Evolutionary conservation across 1,140 invertebrate species (phyloP).

Genomic region (Thrips palmi): DNA sequence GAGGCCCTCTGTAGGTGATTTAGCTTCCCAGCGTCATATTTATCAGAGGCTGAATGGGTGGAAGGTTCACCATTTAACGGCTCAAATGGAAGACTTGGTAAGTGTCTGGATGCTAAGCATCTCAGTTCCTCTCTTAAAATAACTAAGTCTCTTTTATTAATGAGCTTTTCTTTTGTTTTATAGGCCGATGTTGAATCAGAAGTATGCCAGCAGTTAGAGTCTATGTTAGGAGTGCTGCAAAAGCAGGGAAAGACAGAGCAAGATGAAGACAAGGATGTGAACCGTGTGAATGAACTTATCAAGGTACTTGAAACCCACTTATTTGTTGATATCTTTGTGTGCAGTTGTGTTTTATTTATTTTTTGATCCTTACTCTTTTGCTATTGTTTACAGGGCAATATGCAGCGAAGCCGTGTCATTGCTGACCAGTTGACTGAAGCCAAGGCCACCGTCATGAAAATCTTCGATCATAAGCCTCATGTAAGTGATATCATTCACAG

Average conservation of each 20-base stretch:
- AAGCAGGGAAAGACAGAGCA: slow-evolving; percentile 35
- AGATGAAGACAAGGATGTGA: slow-evolving; percentile 40
- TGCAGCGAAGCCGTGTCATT: slow-evolving; percentile 84
- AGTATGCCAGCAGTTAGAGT: slow-evolving; percentile 41
- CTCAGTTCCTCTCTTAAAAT: neutral
- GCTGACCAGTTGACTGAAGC: slow-evolving; percentile 81
- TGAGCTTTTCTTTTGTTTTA: slow-evolving; percentile 14
- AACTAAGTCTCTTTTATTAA: neutral
- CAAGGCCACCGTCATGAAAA: slow-evolving; percentile 64
- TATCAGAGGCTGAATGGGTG: slow-evolving; percentile 82
- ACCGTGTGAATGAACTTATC: slow-evolving; percentile 54
- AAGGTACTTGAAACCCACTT: slow-evolving; percentile 31
- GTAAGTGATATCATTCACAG: slow-evolving; percentile 77
- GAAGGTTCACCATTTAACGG: slow-evolving; percentile 82
- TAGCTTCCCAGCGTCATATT: slow-evolving; percentile 76
- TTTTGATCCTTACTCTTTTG: too few species aligned
- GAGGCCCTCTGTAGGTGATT: slow-evolving; percentile 62
- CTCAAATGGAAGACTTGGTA: slow-evolving; percentile 86
- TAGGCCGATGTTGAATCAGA: slow-evolving; percentile 34
- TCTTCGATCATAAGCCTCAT: slow-evolving; percentile 77
- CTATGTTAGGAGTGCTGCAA: slow-evolving; percentile 44
- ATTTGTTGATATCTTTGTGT: slow-evolving; percentile 9
- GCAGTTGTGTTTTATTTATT: slow-evolving; percentile 3
- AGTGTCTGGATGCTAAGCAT: slow-evolving; percentile 15
- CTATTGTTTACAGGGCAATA: slow-evolving; percentile 76